Percentiles rank a stretch among this genome's conserved stretches.
Evolutionary conservation across 2,797 vertebrate species (phyloP).

Genomic region (Cyprinodon diabolis): DNA sequence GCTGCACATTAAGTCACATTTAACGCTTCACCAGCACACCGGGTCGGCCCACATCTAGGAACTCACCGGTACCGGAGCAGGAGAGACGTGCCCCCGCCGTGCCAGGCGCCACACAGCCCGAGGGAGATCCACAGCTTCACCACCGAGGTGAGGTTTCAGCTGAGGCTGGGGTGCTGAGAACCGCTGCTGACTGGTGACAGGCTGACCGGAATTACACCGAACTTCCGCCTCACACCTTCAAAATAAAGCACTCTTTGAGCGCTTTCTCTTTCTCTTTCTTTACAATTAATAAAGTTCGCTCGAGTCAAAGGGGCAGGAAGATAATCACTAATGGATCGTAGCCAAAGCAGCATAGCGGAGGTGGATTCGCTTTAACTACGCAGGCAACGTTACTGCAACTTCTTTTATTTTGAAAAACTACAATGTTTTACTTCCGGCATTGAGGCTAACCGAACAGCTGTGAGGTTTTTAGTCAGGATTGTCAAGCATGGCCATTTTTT

Average conservation of each 20-base stretch:
- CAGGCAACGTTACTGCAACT: background rate
- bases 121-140: slow-evolving; percentile 50
- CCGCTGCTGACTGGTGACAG: slow-evolving; percentile 46
- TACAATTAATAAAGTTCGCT: background rate
- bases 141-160: slow-evolving; percentile 50
- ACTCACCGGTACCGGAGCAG: slow-evolving; percentile 42
- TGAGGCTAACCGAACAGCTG: slow-evolving; percentile 1
- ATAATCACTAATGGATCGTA: background rate
- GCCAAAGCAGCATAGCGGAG: background rate
- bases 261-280: too few species aligned
- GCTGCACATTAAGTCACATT: slow-evolving; percentile 66
- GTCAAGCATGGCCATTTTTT: background rate
- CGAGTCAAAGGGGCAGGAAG: background rate
- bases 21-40: slow-evolving; percentile 47
- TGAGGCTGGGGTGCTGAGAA: slow-evolving; percentile 77
- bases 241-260: slow-evolving; percentile 28
- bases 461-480: background rate
- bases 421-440: background rate
- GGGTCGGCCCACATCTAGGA: slow-evolving; percentile 40
- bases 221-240: slow-evolving; percentile 25
- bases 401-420: slow-evolving; percentile 44
- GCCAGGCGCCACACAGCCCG: slow-evolving; percentile 72
- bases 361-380: too few species aligned
- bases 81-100: slow-evolving; percentile 47
- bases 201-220: fast-evolving